phyloP scores from a whole-genome alignment of 30 jellyfish, hydroid and myxozoan species.

The Cassiopea xamachana region DNA sequence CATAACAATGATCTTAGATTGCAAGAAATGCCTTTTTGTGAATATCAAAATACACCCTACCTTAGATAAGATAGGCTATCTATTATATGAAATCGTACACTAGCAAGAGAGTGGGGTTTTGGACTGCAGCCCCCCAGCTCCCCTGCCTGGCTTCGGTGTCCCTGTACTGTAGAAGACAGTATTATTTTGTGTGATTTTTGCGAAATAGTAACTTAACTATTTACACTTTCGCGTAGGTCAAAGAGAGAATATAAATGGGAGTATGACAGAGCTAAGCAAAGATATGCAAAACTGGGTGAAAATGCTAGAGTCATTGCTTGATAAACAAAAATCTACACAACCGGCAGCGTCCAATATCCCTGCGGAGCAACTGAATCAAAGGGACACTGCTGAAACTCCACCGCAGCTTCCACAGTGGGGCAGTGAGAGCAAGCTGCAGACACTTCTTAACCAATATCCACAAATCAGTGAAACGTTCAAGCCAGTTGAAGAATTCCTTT shows the following conservation, averaged over 20 bases:
- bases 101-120: no score
- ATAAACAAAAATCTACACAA: conserved; percentile 29
- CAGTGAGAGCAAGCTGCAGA: conserved; percentile 11
- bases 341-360: conserved; percentile 55
- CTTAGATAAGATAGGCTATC: no score
- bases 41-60: no score
- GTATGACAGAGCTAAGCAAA: conserved; percentile 58
- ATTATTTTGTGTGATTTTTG: neutral
- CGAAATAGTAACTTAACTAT: neutral
- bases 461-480: conserved; percentile 58
- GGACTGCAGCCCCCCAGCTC: no score
- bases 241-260: conserved; percentile 1
- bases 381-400: conserved; percentile 53
- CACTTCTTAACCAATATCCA: conserved; percentile 60
- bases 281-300: conserved; percentile 73
- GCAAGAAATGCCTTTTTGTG: no score
- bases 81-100: no score
- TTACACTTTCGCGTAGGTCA: conserved; percentile 14
- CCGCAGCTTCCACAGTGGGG: conserved; percentile 37
- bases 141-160: no score
- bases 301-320: conserved; percentile 65
- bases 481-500: conserved; percentile 38
- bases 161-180: no score
- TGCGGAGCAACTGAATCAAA: conserved; percentile 23
- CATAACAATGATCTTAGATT: no score